Base-by-base conservation (phyloP, 1,140 invertebrate genomes). In the Nomia melanderi region DNA sequence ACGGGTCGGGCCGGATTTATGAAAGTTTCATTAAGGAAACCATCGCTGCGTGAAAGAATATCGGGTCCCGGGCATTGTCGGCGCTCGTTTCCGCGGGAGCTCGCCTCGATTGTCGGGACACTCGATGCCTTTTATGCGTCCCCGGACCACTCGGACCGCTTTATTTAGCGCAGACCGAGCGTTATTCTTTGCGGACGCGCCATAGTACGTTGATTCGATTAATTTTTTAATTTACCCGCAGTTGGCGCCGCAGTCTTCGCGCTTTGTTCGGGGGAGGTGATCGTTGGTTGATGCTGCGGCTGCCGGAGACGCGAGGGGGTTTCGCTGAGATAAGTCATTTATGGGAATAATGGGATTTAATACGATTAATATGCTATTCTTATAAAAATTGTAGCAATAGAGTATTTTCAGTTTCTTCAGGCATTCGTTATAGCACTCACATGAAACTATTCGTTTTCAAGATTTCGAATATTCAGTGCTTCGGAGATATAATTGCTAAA, bases 11-110 rank as follows among this genome's bases (percentile, higher is more conserved):
- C 7, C 39, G 36, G 64, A 57, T 57, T 70, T 59, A 47, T 57
- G 50, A 57, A 64, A 41, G 59, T 72, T 64, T 64, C 76, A 72
- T 78, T 64, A 78, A 73, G 60, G 56, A 14, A 64, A 41, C 12
- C 60, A 27, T n/a, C n/a, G 70, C 54, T 17, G 54, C 54, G 67
- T 59, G 39, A 71, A 71, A 31, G 67, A 44, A 39, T 44, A 59
- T 25, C 54, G 27, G 23, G 12, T 25, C 20, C 7, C 2, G 2
- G 56, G 29, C 23, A 71, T 71, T 71, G 69, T 71, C 56, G 54
- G 7, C 27, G 36, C 36, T 31, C 17, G 27, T 60, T 44, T n/a
- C 56, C 5, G 36, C 17, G 31, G 14, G 14, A 54, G 41, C 29
- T 63, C 23, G 27, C 60, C n/a, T 65, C 64, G 71, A 65, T 65